phyloP scores from a whole-genome alignment of 1,140 invertebrate species.

The Drosophila teissieri region DNA sequence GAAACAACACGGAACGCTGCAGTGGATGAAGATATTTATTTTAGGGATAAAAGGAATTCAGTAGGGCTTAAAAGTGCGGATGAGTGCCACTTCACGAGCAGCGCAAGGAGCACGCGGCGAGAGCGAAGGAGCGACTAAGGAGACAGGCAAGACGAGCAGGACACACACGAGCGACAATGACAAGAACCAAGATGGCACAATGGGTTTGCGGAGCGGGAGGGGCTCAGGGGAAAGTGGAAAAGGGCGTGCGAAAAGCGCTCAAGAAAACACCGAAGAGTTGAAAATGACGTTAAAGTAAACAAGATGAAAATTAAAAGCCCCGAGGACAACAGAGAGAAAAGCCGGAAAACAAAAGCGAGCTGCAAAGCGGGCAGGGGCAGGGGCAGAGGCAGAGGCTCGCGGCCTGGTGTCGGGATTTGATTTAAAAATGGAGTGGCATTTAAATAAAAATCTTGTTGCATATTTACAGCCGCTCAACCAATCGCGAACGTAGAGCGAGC shows the following conservation, averaged over 20 bases:
- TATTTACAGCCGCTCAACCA: conserved; percentile 61
- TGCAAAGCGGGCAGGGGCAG: not conserved
- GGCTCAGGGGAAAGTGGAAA: conserved; percentile 21
- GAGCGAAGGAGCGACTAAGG: conserved; percentile 22
- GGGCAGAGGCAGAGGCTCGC: conserved; percentile 10
- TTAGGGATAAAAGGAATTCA: conserved; percentile 84
- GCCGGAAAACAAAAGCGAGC: conserved; percentile 19
- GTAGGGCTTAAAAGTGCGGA: conserved; percentile 84
- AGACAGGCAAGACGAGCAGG: conserved; percentile 49
- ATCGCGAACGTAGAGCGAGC: not conserved
- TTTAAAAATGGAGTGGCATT: conserved; percentile 83
- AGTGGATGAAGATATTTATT: conserved; percentile 83
- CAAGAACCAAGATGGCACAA: conserved; percentile 42
- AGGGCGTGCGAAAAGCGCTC: conserved; percentile 72
- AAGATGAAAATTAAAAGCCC: conserved; percentile 82
- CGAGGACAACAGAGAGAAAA: conserved; percentile 21
- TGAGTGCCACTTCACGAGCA: conserved; percentile 82
- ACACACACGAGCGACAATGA: conserved; percentile 66
- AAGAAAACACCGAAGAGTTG: conserved; percentile 83
- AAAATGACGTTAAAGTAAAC: conserved; percentile 84
- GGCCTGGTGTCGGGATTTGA: conserved; percentile 71
- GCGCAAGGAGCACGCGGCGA: conserved; percentile 60
- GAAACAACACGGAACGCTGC: conserved; percentile 33
- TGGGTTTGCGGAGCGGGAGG: conserved; percentile 14
- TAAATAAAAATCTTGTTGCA: conserved; percentile 82